phyloP scores from a whole-genome alignment of 2,888 invertebrate genomes.

The Drosophila longiperda region DNA sequence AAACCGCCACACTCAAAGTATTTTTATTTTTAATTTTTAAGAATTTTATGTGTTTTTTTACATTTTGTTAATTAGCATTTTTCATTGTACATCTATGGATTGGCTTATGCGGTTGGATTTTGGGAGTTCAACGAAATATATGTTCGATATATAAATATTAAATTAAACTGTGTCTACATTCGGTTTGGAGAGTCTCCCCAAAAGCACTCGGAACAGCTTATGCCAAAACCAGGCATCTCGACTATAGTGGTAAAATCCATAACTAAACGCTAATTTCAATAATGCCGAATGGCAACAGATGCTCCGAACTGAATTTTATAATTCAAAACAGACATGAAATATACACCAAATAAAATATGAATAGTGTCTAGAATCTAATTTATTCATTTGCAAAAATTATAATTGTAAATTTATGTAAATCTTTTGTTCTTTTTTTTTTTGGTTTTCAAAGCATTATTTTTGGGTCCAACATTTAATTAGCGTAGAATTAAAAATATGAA shows the following conservation, averaged over 20 bases:
- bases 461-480: neutral
- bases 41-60: neutral
- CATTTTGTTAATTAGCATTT: slow-evolving; percentile 10
- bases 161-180: slow-evolving; percentile 47
- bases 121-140: slow-evolving; percentile 50
- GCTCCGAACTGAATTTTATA: slow-evolving; percentile 29
- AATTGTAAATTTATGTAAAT: slow-evolving; percentile 24
- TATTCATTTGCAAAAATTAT: slow-evolving; percentile 22
- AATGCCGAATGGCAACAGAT: slow-evolving; percentile 20
- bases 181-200: slow-evolving; percentile 43
- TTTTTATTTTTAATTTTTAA: slow-evolving; percentile 8
- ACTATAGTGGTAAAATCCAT: slow-evolving; percentile 37
- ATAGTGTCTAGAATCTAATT: slow-evolving; percentile 11
- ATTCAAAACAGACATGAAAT: slow-evolving; percentile 5
- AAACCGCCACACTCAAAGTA: slow-evolving; percentile 30
- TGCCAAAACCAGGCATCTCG: slow-evolving; percentile 54
- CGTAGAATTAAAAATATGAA: neutral
- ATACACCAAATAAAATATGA: slow-evolving; percentile 12
- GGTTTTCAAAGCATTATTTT: neutral
- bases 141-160: neutral
- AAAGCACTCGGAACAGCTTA: slow-evolving; percentile 60
- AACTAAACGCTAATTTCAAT: slow-evolving; percentile 70
- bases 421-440: neutral
- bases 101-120: slow-evolving; percentile 31
- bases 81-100: slow-evolving; percentile 16